A percentile compares a stretch with the other conserved stretches of the same genome.
These are phyloP conservation scores for Cotesia typhae DNA, from an alignment of 1,140 invertebrate genomes.

Conservation along the genomic window DNA sequence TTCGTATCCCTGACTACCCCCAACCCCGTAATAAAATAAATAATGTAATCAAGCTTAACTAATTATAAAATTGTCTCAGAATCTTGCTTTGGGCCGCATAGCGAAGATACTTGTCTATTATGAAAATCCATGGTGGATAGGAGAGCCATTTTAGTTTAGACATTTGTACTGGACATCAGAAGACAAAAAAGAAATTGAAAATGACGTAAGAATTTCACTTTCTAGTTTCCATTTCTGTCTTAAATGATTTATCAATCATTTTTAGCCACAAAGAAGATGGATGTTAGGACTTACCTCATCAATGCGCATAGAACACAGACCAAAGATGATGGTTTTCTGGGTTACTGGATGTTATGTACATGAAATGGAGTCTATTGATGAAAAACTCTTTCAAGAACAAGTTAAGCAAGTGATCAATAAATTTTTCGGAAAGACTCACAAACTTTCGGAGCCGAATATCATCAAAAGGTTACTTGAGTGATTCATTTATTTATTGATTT, in stretches of 20 bases:
- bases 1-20: too few species aligned
- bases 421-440: conserved; percentile 62
- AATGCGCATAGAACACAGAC: conserved; percentile 72
- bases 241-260: neutral
- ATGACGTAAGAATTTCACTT: conserved; percentile 25
- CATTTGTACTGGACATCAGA: conserved; percentile 65
- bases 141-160: conserved; percentile 52
- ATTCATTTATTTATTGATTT: too few species aligned
- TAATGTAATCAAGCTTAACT: too few species aligned
- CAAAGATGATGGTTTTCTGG: conserved; percentile 75
- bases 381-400: conserved; percentile 62
- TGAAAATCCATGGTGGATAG: conserved; percentile 69
- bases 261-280: conserved; percentile 62
- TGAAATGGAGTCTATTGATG: conserved; percentile 67
- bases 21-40: too few species aligned
- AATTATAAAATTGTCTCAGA: conserved; percentile 44
- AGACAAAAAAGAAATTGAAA: conserved; percentile 56
- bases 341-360: conserved; percentile 67
- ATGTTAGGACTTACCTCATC: conserved; percentile 73
- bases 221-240: neutral
- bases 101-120: conserved; percentile 78
- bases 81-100: conserved; percentile 69
- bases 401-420: conserved; percentile 62
- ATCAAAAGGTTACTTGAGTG: conserved; percentile 51
- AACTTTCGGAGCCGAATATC: conserved; percentile 65